Evolutionary conservation across 2,797 vertebrate genomes (phyloP), one percentile per base, ranked within the genome.

Genomic region (Jordanella pulchra): DNA sequence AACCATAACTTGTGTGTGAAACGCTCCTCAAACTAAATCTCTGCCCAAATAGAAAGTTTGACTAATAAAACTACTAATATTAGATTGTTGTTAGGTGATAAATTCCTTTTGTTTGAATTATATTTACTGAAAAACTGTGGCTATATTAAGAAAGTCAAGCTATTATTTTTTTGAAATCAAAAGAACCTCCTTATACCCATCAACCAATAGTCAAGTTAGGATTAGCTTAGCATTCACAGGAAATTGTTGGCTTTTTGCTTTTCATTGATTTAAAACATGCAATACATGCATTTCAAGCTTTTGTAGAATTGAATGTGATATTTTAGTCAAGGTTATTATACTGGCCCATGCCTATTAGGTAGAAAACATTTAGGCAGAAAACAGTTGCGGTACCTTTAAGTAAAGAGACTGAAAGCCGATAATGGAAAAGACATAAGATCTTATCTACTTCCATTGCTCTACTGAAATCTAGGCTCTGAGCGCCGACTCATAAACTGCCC

Each of bases 401-500:
- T 14, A 30, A 39, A 72, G 56, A 74, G 72, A 30, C 39, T 75
- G 23, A 28, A 75, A 74, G 73, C 74, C 17, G 2, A 82, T 83
- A 85, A 87, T 85, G 88, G 76, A 78, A 81, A 85, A 87, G 66
- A 81, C 45, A 83, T 75, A 69, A 75, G 21, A 53, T 58, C 61
- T 56, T 67, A 69, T 54, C 78, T 64, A 11, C 78, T 71, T 71
- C 65, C 27, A 76, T 51, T 75, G 65, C 55, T 82, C 45, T 61
- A 72, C 23, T 84, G 44, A 83, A 53, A 87, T 76, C 51, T 78
- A 75, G 83, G 77, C 84, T 80, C 73, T 68, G 70, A 81, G 74
- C 80, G 73, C 83, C 87, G 85, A 80, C 17, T 78, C 17, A 84
- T 70, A 85, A 81, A 86, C 80, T 87, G 87, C 81, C 87, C 86